Conservation (phyloP, 2,113 vertebrate genomes). For the Hippocampus abdominalis region DNA sequence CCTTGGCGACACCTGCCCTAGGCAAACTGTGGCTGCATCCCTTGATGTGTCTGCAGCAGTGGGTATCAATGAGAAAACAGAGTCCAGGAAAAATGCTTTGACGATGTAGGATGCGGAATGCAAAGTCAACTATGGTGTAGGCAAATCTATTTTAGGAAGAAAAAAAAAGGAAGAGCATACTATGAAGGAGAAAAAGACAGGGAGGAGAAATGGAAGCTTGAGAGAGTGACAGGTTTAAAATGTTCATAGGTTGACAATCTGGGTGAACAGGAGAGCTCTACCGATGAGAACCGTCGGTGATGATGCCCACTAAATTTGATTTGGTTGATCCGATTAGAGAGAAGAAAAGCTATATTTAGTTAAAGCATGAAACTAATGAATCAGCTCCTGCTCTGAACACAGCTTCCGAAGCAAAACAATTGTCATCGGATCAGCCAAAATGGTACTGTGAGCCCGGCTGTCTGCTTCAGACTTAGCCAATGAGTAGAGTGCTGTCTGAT, state of each 20-base stretch:
- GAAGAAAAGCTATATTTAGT: constrained; percentile 41
- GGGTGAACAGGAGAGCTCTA: background rate
- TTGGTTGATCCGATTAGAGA: constrained; percentile 44
- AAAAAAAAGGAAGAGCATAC: constrained; percentile 8
- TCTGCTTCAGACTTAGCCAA: constrained; percentile 21
- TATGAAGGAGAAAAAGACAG: background rate
- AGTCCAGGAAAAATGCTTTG: constrained; percentile 17
- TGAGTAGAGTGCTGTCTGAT: constrained; percentile 27
- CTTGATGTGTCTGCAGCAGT: constrained; percentile 23
- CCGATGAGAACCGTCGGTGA: constrained; percentile 16
- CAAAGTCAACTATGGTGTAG: constrained; percentile 21
- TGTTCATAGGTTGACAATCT: constrained; percentile 1
- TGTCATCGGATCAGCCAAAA: constrained; percentile 5
- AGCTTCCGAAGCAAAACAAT: constrained; percentile 22
- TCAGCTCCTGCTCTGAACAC: constrained; percentile 24
- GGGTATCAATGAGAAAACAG: constrained; percentile 31
- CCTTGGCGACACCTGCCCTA: too few species aligned
- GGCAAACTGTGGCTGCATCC: constrained; percentile 43
- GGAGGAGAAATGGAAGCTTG: background rate
- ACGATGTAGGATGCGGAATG: constrained; percentile 20
- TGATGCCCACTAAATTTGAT: constrained; percentile 32
- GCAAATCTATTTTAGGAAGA: constrained; percentile 15
- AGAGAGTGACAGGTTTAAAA: background rate
- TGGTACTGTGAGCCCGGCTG: background rate
- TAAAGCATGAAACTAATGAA: constrained; percentile 50